Evolutionary conservation across 2,888 invertebrate species (phyloP), one percentile per base, ranked within the genome.

Genomic region (Drosophila limbata): DNA sequence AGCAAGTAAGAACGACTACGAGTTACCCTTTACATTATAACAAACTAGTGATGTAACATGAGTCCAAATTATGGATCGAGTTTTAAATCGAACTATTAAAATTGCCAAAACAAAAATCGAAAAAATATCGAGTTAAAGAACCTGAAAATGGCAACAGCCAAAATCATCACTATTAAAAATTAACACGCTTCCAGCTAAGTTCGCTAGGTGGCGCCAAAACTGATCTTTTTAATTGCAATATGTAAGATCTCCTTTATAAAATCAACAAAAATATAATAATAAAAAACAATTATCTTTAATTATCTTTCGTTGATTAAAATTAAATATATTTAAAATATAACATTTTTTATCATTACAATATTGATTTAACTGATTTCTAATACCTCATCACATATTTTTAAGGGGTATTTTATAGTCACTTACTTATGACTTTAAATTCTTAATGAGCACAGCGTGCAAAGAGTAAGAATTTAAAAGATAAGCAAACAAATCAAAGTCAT

Each of bases 401-500:
- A 0, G 37, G 57, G 9, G 47, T 47, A 47, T 47, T 44, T 44
- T 4, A 1, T 0, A 21, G 21, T 25, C 57, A 11, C 2, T 33
- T 13, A 13, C 13, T 37, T 28, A 15, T 8, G 25, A 5, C n/a
- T 1, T 40, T 17, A 25, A 56, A 45, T 2, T 11, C 15, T 11
- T 37, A 37, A 47, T 37, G 17, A 37, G 17, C 15, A 17, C 21
- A 56, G 44, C 31, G 17, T n/a, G n/a, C 21, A 19, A 45, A 13
- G 21, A 77, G 66, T 67, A 60, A 65, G 75, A 79, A 79, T 79
- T 79, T 61, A 55, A 79, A 83, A 79, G 71, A 76, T 72, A 87
- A 84, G 76, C 40, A 50, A 42, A 84, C 73, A 87, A 85, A 85
- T 82, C 80, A 82, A 82, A 81, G 57, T 76, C 78, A 73, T 59